Conservation (phyloP, 2,113 vertebrate genomes). For the Galbula dea region DNA sequence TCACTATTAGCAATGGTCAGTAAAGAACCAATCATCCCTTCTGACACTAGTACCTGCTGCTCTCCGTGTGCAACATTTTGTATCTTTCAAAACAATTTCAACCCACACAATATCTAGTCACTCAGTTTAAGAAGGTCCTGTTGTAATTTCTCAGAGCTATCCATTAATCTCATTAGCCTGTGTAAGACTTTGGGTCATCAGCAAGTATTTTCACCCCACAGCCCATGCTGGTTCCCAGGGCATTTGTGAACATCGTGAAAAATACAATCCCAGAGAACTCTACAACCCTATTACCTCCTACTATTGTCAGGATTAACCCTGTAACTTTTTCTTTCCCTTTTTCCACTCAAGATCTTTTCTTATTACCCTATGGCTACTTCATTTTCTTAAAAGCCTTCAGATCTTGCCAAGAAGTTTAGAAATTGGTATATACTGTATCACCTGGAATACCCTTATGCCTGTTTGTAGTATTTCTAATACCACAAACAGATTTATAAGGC, state of each 20-base stretch:
- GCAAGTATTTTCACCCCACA: not conserved
- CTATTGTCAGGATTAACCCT: not conserved
- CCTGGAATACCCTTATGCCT: not conserved
- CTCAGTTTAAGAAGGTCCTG: not conserved
- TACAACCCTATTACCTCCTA: not conserved
- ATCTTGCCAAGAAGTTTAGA: not conserved
- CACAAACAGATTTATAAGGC: not conserved
- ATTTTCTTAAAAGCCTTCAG: not conserved
- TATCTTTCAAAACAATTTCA: not conserved
- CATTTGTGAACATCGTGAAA: not conserved
- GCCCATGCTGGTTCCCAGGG: not conserved
- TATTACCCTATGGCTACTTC: not conserved
- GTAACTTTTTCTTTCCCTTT: not conserved
- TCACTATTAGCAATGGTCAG: not conserved
- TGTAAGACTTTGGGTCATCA: not conserved
- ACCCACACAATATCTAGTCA: not conserved
- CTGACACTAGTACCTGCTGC: not conserved
- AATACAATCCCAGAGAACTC: not conserved
- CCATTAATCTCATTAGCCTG: not conserved
- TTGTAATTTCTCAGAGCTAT: not conserved
- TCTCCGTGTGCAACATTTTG: not conserved
- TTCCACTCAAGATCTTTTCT: not conserved
- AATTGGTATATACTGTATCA: not conserved
- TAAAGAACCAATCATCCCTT: not conserved
- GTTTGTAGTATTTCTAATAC: not conserved